Conservation (phyloP, 64 coral and sea anemone genomes). For the Dendrophyllia cribrosa region DNA sequence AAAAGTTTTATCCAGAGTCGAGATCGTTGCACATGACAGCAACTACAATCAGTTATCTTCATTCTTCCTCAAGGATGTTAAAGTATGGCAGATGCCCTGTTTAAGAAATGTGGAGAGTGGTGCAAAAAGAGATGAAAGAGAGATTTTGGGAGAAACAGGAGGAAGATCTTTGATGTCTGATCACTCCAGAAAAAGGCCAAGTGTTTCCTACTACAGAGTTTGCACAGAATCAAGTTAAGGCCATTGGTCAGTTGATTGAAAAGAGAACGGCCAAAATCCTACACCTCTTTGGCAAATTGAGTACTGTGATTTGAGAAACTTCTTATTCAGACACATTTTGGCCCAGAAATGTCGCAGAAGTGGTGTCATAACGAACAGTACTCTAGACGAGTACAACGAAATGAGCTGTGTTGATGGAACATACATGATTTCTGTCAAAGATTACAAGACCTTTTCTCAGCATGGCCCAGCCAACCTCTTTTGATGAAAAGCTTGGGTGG, state of each 20-base stretch:
- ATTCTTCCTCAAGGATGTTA: background rate
- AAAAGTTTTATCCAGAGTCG: slow-evolving; percentile 21
- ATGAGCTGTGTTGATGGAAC: background rate
- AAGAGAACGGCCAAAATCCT: background rate
- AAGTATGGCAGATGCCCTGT: background rate
- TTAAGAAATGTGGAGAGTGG: background rate
- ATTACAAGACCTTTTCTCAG: background rate
- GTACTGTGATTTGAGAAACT: slow-evolving; percentile 1
- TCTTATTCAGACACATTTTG: background rate
- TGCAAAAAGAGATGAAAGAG: background rate
- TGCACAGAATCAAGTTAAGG: background rate
- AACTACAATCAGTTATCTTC: background rate
- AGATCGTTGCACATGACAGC: background rate
- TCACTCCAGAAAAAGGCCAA: background rate
- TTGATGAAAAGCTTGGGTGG: background rate
- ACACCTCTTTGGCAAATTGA: background rate
- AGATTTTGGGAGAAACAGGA: slow-evolving; percentile 2
- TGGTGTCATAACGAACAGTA: background rate
- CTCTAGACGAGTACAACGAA: background rate
- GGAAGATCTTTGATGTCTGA: background rate
- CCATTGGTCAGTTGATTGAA: background rate
- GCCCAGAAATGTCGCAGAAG: background rate
- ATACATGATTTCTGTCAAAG: background rate
- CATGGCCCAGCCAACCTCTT: background rate
- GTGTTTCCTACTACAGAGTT: background rate